A percentile compares a stretch with the other conserved stretches of the same genome.
These are phyloP conservation scores for Saccostrea glomerata DNA, from an alignment of 1,140 invertebrate genomes.

Conservation along the genomic window DNA sequence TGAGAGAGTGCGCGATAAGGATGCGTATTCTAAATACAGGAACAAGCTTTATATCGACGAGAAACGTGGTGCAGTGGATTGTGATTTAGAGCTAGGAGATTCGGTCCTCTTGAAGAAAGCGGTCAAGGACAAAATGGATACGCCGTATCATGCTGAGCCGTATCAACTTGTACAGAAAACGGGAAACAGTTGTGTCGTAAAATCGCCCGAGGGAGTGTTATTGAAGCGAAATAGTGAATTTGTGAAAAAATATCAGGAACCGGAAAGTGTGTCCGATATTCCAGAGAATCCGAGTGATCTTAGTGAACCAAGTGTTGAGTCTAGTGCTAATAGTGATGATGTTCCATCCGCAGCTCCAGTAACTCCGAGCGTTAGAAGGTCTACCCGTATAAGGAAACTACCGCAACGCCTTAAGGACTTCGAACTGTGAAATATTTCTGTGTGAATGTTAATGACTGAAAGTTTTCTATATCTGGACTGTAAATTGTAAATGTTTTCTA, in stretches of 20 bases:
- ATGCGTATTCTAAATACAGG: slow-evolving; percentile 15
- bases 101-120: slow-evolving; percentile 51
- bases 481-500: too few relatives aligned
- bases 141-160: slow-evolving; percentile 47
- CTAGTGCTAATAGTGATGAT: neutral
- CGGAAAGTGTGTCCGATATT: neutral
- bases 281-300: neutral
- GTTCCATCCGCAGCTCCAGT: too few relatives aligned
- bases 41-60: slow-evolving; percentile 55
- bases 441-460: neutral
- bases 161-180: slow-evolving; percentile 51
- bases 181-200: slow-evolving; percentile 51
- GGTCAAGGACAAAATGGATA: slow-evolving; percentile 48
- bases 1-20: slow-evolving; percentile 37
- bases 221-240: slow-evolving; percentile 52
- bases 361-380: neutral
- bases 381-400: neutral
- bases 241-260: slow-evolving; percentile 44
- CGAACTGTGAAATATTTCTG: neutral
- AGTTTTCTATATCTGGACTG: too few relatives aligned
- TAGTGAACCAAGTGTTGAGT: neutral
- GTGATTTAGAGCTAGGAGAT: slow-evolving; percentile 44
- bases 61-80: slow-evolving; percentile 47
- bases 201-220: slow-evolving; percentile 47
- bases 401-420: slow-evolving; percentile 31